phyloP scores from a whole-genome alignment of 2,113 vertebrate species.

The Strix uralensis region DNA sequence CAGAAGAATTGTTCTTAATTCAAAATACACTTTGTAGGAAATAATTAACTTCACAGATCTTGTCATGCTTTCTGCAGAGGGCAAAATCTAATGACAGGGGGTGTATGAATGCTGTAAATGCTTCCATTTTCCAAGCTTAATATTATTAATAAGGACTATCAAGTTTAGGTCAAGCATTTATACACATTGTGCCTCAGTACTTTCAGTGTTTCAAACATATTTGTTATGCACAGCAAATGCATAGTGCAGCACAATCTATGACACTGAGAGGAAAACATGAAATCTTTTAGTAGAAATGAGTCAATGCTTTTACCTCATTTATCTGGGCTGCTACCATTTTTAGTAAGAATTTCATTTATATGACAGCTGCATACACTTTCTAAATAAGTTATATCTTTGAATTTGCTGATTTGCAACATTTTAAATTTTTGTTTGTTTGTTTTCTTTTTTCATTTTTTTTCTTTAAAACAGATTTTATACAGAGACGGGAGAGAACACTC shows the following conservation, averaged over 20 bases:
- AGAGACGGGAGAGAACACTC: neutral
- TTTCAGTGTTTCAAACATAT: slow-evolving; percentile 13
- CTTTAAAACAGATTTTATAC: neutral
- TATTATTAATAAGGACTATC: slow-evolving; percentile 45
- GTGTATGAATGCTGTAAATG: neutral
- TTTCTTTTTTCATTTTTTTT: neutral
- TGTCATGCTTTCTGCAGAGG: neutral
- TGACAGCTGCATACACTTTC: slow-evolving; percentile 4
- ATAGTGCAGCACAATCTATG: neutral
- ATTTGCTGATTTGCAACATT: slow-evolving; percentile 44
- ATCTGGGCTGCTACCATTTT: slow-evolving; percentile 19
- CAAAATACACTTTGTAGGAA: neutral
- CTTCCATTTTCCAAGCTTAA: neutral
- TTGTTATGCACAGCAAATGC: neutral
- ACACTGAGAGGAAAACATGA: neutral
- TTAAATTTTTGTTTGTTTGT: neutral
- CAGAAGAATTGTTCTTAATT: neutral
- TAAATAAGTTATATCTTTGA: neutral
- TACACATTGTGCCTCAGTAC: slow-evolving; percentile 21
- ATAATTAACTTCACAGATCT: neutral
- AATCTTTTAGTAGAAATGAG: neutral
- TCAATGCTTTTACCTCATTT: neutral
- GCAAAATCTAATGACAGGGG: neutral
- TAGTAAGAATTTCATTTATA: slow-evolving; percentile 1
- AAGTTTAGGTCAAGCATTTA: slow-evolving; percentile 59